Base-by-base conservation (phyloP, 2,888 invertebrate genomes). In the Zaprionus obscuricornis region DNA sequence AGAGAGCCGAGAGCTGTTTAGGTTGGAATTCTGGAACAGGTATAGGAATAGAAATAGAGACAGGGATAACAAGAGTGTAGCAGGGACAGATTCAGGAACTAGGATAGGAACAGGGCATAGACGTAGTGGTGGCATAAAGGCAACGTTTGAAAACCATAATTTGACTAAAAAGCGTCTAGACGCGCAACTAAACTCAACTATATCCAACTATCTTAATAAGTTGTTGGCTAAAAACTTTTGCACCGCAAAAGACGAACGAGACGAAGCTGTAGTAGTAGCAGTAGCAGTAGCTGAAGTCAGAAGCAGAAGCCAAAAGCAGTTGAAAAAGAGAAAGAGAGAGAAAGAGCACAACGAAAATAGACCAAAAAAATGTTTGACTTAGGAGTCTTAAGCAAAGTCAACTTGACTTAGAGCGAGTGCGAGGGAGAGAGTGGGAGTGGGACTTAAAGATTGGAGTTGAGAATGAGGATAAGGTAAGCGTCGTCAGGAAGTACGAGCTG, bases 141-240 rank as follows among this genome's bases (percentile, higher is more conserved):
- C 39, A 51, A 64, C 74, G 73, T 63, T 73, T 74, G 75, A 78
- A 81, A 78, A 66, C 82, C 81, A 81, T 84, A 84, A 81, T 81
- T 81, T 81, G 81, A 71, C 74, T 84, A 81, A 81, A 79, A 84
- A 78, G 66, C 67, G 81, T 81, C 81, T 81, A 81, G 81, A 81
- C 81, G 71, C 79, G 79, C 65, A 64, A 59, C 82, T 73, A 79
- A 67, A n/a, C n/a, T 62, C 65, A 74, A 69, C 71, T 43, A n/a
- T n/a, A 66, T 37, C 47, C 66, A 74, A 75, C 71, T 78, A 78
- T 78, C 79, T 83, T 84, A 84, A 81, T 84, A 82, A 82, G 84
- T 81, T 81, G 78, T 59, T 72, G 73, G 64, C 78, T 58, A 66
- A 60, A 71, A 83, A 76, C 62, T 83, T 77, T 76, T 59, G 49